Conservation (phyloP, 2,113 vertebrate genomes). For the Platichthys flesus region DNA sequence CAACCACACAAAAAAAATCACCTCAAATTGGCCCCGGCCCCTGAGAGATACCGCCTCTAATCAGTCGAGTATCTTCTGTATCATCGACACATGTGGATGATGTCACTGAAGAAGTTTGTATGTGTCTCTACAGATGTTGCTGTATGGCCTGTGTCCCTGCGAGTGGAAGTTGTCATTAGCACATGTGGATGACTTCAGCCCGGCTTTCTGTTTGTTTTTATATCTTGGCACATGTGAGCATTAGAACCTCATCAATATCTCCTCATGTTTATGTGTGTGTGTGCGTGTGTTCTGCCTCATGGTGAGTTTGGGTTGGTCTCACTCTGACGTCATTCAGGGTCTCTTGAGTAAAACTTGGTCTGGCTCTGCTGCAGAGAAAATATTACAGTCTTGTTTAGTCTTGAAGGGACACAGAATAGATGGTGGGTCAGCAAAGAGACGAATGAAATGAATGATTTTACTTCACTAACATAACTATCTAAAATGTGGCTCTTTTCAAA, state of each 20-base stretch:
- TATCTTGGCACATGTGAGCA: conserved; percentile 23
- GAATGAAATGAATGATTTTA: conserved; percentile 11
- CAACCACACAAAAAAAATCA: background rate
- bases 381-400: conserved; percentile 9
- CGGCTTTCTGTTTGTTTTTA: conserved; percentile 51
- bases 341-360: conserved; percentile 50
- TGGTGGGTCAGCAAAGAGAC: conserved; percentile 10
- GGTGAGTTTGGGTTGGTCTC: conserved; percentile 45
- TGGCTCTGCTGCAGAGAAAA: conserved; percentile 31
- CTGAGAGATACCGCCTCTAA: conserved; percentile 33
- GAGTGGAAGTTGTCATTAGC: conserved; percentile 25
- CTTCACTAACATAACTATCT: background rate
- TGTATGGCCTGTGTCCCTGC: conserved; percentile 1
- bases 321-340: conserved; percentile 49
- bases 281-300: conserved; percentile 10
- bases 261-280: conserved; percentile 13
- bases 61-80: conserved; percentile 25
- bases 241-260: conserved; percentile 18
- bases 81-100: conserved; percentile 34
- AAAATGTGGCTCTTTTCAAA: background rate
- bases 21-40: conserved; percentile 2
- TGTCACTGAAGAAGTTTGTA: conserved; percentile 23
- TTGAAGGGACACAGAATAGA: background rate
- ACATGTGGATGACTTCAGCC: conserved; percentile 57
- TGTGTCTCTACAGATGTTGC: background rate